These are phyloP conservation scores for Mixornis gularis DNA, from an alignment of 2,113 vertebrate genomes.

Conservation along the genomic window DNA sequence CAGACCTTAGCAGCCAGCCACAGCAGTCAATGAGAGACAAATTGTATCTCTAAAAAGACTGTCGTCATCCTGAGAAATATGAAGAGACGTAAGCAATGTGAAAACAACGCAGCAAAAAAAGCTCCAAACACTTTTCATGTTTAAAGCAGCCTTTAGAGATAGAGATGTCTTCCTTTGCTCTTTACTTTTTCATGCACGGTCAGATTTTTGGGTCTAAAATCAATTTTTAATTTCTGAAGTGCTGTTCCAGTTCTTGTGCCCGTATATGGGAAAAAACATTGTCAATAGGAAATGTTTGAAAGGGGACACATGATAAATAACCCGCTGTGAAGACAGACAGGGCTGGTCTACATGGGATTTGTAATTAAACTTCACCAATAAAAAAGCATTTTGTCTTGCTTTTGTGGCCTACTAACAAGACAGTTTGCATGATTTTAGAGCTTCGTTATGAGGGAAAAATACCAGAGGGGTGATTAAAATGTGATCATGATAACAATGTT, in stretches of 20 bases:
- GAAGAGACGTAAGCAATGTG: background rate
- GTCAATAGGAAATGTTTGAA: background rate
- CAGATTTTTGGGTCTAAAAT: constrained; percentile 13
- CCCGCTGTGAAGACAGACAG: background rate
- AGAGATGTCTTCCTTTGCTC: background rate
- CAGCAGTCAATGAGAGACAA: constrained; percentile 24
- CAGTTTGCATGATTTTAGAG: background rate
- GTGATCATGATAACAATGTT: background rate
- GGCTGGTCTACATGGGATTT: background rate
- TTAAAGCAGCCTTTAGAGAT: constrained; percentile 27
- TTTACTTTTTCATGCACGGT: background rate
- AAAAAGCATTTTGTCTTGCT: background rate
- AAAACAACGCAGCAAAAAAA: background rate
- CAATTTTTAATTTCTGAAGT: constrained; percentile 28
- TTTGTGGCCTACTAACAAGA: background rate
- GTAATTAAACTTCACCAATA: background rate
- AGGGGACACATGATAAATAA: background rate
- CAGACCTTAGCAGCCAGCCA: background rate
- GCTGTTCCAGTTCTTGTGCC: background rate
- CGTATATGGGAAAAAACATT: background rate
- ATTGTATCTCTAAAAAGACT: constrained; percentile 11
- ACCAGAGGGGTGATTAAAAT: background rate
- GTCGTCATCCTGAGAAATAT: background rate
- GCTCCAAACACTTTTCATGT: background rate
- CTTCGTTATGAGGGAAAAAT: background rate